Evolutionary conservation across 2,113 vertebrate species (phyloP).

Genomic region (Egretta garzetta): DNA sequence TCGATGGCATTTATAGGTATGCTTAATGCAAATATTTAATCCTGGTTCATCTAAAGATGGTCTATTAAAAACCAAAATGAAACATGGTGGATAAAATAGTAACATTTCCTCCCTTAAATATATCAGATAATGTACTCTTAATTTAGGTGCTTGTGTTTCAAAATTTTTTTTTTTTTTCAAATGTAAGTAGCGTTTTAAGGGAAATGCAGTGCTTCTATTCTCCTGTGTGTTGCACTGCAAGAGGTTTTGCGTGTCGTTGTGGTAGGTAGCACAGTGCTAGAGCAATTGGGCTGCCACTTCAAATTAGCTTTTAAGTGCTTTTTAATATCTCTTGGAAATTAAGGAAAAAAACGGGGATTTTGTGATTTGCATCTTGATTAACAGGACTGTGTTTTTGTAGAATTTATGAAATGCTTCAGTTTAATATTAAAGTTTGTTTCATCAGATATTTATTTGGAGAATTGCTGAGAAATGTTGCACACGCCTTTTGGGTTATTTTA

Average conservation of each 20-base stretch:
- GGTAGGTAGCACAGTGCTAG: neutral
- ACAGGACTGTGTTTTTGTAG: neutral
- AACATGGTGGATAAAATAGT: neutral
- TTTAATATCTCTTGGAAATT: neutral
- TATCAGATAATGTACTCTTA: neutral
- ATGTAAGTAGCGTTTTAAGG: neutral
- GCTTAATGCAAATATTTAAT: conserved; percentile 47
- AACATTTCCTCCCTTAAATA: neutral
- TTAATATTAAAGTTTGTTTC: conserved; percentile 2
- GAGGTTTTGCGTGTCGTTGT: neutral
- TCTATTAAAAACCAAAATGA: neutral
- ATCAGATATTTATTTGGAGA: conserved; percentile 12
- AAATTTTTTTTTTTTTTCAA: neutral
- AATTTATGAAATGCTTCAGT: neutral
- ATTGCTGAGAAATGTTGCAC: conserved; percentile 29
- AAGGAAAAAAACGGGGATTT: neutral
- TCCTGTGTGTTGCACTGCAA: neutral
- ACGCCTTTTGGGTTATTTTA: conserved; percentile 40
- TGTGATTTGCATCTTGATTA: conserved; percentile 5
- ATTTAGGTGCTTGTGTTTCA: neutral
- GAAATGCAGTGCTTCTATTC: neutral
- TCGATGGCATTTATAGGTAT: conserved; percentile 19
- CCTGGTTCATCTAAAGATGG: neutral
- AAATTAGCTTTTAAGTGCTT: neutral
- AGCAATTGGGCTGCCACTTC: neutral